A percentile compares a stretch with the other conserved stretches of the same genome.
Conservation (phyloP, 2,888 invertebrate species). For the Ceriagrion tenellum region DNA sequence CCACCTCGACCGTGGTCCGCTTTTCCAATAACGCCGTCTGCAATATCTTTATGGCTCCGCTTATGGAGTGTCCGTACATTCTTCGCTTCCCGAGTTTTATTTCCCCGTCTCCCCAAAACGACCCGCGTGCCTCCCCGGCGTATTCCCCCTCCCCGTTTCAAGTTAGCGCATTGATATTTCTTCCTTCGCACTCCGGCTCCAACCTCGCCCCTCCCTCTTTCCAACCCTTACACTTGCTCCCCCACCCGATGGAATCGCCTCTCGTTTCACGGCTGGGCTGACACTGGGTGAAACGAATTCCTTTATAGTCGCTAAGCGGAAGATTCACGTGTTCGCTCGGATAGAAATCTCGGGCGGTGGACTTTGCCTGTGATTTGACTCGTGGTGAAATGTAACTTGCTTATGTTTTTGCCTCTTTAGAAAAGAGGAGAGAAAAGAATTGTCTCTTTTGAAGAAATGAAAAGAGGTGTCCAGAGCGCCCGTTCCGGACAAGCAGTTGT, state of each 20-base stretch:
- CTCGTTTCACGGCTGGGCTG: conserved; percentile 12
- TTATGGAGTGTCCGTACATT: conserved; percentile 33
- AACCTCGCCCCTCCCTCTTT: background rate
- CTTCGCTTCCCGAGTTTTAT: conserved; percentile 16
- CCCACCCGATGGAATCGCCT: background rate
- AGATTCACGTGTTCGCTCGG: conserved; percentile 31
- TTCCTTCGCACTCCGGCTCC: background rate
- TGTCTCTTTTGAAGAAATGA: background rate
- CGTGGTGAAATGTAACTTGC: background rate
- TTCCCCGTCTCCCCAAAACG: background rate
- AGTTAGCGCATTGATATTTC: conserved; percentile 24
- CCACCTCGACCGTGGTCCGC: background rate
- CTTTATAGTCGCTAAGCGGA: background rate
- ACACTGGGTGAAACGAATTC: background rate
- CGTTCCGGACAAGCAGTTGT: background rate
- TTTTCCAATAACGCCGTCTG: conserved; percentile 64
- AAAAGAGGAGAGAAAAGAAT: background rate
- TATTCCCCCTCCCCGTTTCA: background rate
- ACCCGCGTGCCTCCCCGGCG: background rate
- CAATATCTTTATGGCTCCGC: conserved; percentile 42
- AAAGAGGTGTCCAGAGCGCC: background rate
- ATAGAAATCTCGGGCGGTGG: background rate
- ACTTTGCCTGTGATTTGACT: background rate
- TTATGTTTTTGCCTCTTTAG: background rate
- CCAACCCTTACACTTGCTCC: background rate